Conservation (phyloP, 2,888 invertebrate species). For the Maniola hyperantus region DNA sequence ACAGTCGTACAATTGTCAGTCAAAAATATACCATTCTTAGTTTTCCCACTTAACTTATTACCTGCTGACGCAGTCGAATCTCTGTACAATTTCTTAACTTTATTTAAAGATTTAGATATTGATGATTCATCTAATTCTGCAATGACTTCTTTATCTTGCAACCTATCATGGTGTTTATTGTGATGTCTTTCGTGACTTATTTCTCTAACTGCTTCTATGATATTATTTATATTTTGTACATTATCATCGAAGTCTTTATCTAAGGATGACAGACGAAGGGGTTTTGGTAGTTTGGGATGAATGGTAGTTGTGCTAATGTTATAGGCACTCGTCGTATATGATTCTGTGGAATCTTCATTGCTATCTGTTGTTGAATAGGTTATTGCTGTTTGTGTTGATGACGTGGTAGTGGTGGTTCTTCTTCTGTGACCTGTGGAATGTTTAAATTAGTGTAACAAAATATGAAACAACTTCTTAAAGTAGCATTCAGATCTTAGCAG, state of each 20-base stretch:
- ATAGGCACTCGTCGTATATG: slow-evolving; percentile 56
- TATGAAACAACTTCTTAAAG: too few relatives aligned
- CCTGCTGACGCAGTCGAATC: slow-evolving; percentile 66
- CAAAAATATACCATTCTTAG: slow-evolving; percentile 78
- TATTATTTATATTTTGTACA: slow-evolving; percentile 69
- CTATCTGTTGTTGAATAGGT: slow-evolving; percentile 54
- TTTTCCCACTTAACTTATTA: slow-evolving; percentile 73
- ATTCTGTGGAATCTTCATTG: slow-evolving; percentile 58
- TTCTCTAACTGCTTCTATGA: slow-evolving; percentile 58
- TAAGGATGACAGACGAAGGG: slow-evolving; percentile 64
- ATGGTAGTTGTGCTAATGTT: slow-evolving; percentile 50
- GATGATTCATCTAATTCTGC: slow-evolving; percentile 63
- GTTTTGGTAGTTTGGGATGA: slow-evolving; percentile 69
- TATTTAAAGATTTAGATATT: slow-evolving; percentile 64
- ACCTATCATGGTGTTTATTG: slow-evolving; percentile 55
- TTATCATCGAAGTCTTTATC: slow-evolving; percentile 63
- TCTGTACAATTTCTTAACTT: slow-evolving; percentile 79
- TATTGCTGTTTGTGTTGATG: slow-evolving; percentile 59
- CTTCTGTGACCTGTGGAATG: slow-evolving; percentile 66
- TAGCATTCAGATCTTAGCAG: too few relatives aligned
- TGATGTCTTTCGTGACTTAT: slow-evolving; percentile 59
- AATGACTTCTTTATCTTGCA: slow-evolving; percentile 62
- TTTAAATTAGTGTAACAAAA: not conserved
- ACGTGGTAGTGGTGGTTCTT: slow-evolving; percentile 65
- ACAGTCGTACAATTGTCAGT: slow-evolving; percentile 85